A percentile compares a stretch with the other conserved stretches of the same genome.
Conservation (phyloP, 2,113 vertebrate genomes). For the Origma solitaria region DNA sequence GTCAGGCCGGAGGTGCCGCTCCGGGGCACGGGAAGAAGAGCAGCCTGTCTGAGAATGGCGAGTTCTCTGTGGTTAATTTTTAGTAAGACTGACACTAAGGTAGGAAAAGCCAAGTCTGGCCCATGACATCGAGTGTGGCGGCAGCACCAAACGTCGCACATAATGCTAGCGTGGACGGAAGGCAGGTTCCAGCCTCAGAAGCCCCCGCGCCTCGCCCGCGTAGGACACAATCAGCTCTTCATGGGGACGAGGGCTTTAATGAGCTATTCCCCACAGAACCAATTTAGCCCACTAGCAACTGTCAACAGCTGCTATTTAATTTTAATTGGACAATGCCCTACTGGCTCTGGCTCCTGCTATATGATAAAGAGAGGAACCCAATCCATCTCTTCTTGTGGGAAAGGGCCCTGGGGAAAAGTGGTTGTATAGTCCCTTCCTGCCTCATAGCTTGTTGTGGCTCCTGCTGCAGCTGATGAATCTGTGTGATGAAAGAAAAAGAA, state of each 20-base stretch:
- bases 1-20: neutral
- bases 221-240: neutral
- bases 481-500: neutral
- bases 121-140: rapidly evolving
- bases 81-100: neutral
- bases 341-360: neutral
- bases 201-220: rapidly evolving
- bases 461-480: neutral
- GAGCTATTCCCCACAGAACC: conserved; percentile 29
- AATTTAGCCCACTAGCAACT: conserved; percentile 9
- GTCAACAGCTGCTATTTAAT: conserved; percentile 16
- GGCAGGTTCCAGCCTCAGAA: neutral
- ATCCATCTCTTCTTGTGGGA: neutral
- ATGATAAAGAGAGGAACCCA: neutral
- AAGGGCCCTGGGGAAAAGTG: neutral
- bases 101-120: neutral
- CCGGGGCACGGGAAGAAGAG: neutral
- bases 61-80: neutral
- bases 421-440: neutral
- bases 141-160: rapidly evolving
- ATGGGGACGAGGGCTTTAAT: neutral
- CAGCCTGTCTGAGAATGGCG: neutral
- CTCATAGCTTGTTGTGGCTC: neutral
- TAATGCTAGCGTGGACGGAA: rapidly evolving
- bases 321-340: conserved; percentile 21